Percentiles rank a stretch among this genome's conserved stretches.
Evolutionary conservation across 2,797 vertebrate genomes (phyloP).

Genomic region (Hypotaenidia philippensis): DNA sequence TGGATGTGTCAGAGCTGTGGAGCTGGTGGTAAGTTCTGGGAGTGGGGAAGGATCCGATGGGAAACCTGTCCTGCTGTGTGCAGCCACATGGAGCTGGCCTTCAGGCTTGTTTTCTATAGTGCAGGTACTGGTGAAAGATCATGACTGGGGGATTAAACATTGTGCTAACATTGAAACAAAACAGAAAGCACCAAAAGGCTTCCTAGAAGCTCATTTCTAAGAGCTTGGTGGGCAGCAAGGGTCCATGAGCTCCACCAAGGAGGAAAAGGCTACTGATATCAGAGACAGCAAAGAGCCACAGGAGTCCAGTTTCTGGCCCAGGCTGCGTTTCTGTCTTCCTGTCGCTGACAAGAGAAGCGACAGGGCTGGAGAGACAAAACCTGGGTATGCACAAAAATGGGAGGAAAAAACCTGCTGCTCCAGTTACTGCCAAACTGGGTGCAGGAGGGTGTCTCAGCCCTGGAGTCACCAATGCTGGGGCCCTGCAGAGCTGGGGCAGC

Average conservation of each 20-base stretch:
- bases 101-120: not conserved
- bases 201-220: not conserved
- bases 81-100: not conserved
- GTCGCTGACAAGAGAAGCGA: not conserved
- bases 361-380: slow-evolving; percentile 12
- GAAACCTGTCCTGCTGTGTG: not conserved
- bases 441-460: not conserved
- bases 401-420: not conserved
- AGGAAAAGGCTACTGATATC: slow-evolving; percentile 8
- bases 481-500: not conserved
- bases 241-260: not conserved
- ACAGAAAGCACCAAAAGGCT: not conserved
- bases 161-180: slow-evolving; percentile 11
- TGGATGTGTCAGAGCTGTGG: not conserved
- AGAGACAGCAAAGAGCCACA: not conserved
- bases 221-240: not conserved
- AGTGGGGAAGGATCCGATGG: not conserved
- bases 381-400: not conserved
- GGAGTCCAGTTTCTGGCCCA: not conserved
- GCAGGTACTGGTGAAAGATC: not conserved
- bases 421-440: not conserved
- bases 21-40: not conserved
- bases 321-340: not conserved
- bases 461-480: not conserved
- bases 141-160: not conserved